Evolutionary conservation across 1,140 invertebrate genomes (phyloP), one percentile per base, ranked within the genome.

Genomic region (Oppia nitens): DNA sequence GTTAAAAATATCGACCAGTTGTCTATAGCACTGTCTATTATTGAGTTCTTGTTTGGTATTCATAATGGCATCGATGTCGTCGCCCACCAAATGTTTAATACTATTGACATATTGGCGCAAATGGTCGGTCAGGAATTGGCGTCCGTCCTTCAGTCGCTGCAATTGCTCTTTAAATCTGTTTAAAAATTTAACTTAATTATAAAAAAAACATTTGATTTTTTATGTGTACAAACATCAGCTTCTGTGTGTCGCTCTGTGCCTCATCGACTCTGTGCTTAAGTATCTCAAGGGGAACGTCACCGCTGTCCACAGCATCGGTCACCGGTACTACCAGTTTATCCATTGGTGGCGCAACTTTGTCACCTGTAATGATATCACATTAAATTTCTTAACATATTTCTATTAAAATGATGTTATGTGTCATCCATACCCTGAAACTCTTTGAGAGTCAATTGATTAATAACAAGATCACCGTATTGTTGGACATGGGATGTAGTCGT

Each of bases 401-500:
- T 17, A 40, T 40, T 17, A 40, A 40, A 40, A 40, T 17, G 17
- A 40, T 6, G 17, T 9, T 40, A 9, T 17, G 17, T 9, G 6
- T 40, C 32, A 40, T 9, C 17, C 32, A 40, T 40, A 40, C 49
- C 57, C 49, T 59, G 57, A 51, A 59, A 59, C 29, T 59, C 24
- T 6, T 20, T 50, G 2, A 59, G 27, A 57, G 57, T 2, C 27
- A 45, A 20, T 3, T 17, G 2, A 3, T 32, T 53, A 21, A 53
- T 61, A 48, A 54, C 64, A 51, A 76, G 57, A 63, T 79, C 73
- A 60, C 79, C 79, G 69, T 73, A 80, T 64, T 79, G 71, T 66
- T 71, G 66, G 1, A 79, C 78, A 66, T 80, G 77, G 57, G 77
- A 79, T 17, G 74, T 75, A 64, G 76, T 79, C 6, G 79, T 81